Conservation (phyloP, 2,113 vertebrate species). For the Rattus rattus region DNA sequence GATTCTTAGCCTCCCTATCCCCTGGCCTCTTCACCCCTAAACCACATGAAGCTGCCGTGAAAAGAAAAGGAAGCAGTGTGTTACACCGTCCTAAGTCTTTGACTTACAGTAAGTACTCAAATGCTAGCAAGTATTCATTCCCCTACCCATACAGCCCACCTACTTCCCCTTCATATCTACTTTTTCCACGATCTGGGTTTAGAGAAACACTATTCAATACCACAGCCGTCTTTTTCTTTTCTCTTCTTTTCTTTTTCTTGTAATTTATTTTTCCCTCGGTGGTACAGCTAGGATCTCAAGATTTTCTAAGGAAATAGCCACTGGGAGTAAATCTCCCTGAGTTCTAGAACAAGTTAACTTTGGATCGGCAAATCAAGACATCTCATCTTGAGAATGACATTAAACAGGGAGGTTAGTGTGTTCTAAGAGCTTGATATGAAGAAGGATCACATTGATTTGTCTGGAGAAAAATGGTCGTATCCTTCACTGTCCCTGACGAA, state of each 20-base stretch:
- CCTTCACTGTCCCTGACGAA: not conserved
- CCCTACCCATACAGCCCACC: not conserved
- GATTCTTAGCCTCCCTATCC: not conserved
- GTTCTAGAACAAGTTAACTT: not conserved
- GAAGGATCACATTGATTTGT: not conserved
- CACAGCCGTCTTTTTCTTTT: not conserved
- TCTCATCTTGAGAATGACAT: not conserved
- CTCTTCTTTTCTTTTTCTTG: not conserved
- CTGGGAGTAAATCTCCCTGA: not conserved
- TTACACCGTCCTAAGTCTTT: not conserved
- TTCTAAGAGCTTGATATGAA: not conserved
- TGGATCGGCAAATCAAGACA: not conserved
- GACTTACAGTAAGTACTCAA: not conserved
- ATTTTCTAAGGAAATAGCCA: not conserved
- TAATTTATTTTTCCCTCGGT: not conserved
- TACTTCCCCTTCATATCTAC: not conserved
- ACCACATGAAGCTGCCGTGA: not conserved
- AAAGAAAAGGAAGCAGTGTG: not conserved
- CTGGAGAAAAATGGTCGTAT: not conserved
- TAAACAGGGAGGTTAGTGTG: not conserved
- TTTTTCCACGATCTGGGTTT: not conserved
- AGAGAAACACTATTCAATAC: not conserved
- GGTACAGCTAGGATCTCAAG: not conserved
- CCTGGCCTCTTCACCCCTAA: slow-evolving; percentile 28
- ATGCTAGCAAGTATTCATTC: not conserved